These are phyloP conservation scores for Heterochromis multidens DNA, from an alignment of 2,113 vertebrate species.

Conservation along the genomic window DNA sequence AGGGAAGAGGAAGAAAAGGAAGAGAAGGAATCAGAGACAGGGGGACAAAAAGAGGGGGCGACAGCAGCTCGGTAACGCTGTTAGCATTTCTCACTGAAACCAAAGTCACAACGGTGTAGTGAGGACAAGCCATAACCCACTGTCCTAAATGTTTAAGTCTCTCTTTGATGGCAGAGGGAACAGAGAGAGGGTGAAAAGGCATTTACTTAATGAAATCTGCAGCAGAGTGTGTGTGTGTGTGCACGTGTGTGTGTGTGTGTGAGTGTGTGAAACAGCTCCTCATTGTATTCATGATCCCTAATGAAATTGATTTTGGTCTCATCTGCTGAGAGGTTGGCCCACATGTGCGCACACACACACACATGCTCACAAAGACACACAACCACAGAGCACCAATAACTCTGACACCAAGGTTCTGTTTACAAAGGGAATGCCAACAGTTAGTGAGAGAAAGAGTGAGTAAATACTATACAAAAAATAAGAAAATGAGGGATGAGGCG, in stretches of 20 bases:
- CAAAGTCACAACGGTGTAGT: slow-evolving; percentile 14
- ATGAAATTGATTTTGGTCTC: slow-evolving; percentile 60
- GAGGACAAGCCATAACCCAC: slow-evolving; percentile 36
- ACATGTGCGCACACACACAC: not conserved
- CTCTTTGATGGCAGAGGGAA: slow-evolving; percentile 35
- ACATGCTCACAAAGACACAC: not conserved
- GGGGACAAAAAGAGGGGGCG: not conserved
- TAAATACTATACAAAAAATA: not conserved
- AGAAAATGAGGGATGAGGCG: not conserved
- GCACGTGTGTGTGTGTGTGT: not conserved
- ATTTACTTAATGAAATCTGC: slow-evolving; percentile 65
- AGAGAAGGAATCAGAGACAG: not conserved
- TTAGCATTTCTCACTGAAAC: slow-evolving; percentile 37
- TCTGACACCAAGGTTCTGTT: not conserved
- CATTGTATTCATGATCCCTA: slow-evolving; percentile 38
- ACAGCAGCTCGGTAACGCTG: slow-evolving; percentile 41
- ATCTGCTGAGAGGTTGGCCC: slow-evolving; percentile 19
- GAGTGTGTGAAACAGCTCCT: slow-evolving; percentile 33
- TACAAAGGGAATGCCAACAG: not conserved
- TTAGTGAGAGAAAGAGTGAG: not conserved
- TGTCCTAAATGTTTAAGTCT: slow-evolving; percentile 44
- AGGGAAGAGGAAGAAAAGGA: slow-evolving; percentile 1
- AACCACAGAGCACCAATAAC: not conserved
- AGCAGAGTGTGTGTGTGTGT: not conserved
- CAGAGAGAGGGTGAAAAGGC: slow-evolving; percentile 21